Base-by-base conservation (phyloP, 2,888 invertebrate species). In the Cheilosia scutellata region DNA sequence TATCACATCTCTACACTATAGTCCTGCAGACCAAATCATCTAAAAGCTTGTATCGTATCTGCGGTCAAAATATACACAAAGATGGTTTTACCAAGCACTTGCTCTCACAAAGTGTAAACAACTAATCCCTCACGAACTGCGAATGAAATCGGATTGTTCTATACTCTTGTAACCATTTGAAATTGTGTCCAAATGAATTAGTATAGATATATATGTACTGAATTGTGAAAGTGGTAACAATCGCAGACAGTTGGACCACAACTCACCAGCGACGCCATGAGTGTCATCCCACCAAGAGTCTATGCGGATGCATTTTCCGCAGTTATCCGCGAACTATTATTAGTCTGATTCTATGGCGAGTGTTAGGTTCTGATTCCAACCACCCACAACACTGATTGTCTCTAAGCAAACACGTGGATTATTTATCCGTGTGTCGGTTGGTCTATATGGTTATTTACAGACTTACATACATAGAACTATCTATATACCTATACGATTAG, bases 341-440 rank as follows among this genome's bases (percentile, higher is more conserved):
- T 57, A 62, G 51, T n/a, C 29, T 20, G 62, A 25, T 62, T 7
- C 37, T 57, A n/a, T n/a, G 62, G 25, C 20, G 16, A 33, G 16
- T 68, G 58, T 31, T 37, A 20, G 16, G 7, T 29, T 37, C 37
- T 29, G 16, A 16, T 47, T 20, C 37, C 55, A 42, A 20, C 55
- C 53, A 47, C 53, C 65, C 57, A 49, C 57, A 37, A 5, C 13
- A 5, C 13, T 29, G 33, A 66, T 66, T 75, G 68, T 55, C 60
- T 33, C 44, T 66, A 20, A n/a, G 53, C 76, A 77, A 77, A 68
- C 51, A 77, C 49, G 60, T 55, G 76, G 60, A 53, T 68, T 51
- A 29, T 49, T 25, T n/a, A 9, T 42, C 55, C n/a, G 40, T 57
- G 9, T 58, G 57, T 63, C 31, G n/a, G 63, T 57, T 5, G 44